Evolutionary conservation across 2,888 invertebrate genomes (phyloP), one percentile per base, ranked within the genome.

Genomic region (Acleris cristana): DNA sequence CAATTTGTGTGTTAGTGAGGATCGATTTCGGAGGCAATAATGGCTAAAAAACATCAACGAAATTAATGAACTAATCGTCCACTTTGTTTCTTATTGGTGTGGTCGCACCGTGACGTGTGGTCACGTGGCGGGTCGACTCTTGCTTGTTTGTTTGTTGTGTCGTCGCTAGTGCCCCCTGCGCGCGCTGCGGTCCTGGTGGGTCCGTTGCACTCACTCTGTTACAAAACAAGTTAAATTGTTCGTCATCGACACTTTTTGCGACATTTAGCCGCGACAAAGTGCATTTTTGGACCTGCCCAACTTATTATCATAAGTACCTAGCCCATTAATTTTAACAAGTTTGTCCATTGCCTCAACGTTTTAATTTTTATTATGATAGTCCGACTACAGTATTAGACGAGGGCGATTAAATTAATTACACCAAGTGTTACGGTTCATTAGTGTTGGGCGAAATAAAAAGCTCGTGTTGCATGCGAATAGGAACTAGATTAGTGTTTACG

Each of bases 121-220:
- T 87, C 86, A 84, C 85, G 84, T 86, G 85, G 80, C 81, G 70
- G 71, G 83, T 48, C 79, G 76, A 83, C 63, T 67, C 83, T 79
- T 80, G 74, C 81, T 82, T 86, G 81, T 86, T 86, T 83, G 84
- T 85, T 86, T 84, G 87, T 82, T 85, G 81, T 83, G 76, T 79
- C 80, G 80, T 82, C 76, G 78, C 79, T 68, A 71, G 80, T 79
- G 81, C 80, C 76, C 72, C 75, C 74, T 61, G 61, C 40, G 63
- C 84, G 79, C 62, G 83, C 82, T 85, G 84, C 84, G 85, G 40
- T 80, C 85, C 85, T 84, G 80, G 77, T 79, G 83, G 84, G 85
- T 82, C 77, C 89, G 79, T 86, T 89, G 90, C 89, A 87, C 90
- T 86, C 89, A 87, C 90, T 86, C 86, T 60, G 84, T 87, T 86